Evolutionary conservation across 2,888 invertebrate species (phyloP).

Genomic region (Herminia tarsipennalis): DNA sequence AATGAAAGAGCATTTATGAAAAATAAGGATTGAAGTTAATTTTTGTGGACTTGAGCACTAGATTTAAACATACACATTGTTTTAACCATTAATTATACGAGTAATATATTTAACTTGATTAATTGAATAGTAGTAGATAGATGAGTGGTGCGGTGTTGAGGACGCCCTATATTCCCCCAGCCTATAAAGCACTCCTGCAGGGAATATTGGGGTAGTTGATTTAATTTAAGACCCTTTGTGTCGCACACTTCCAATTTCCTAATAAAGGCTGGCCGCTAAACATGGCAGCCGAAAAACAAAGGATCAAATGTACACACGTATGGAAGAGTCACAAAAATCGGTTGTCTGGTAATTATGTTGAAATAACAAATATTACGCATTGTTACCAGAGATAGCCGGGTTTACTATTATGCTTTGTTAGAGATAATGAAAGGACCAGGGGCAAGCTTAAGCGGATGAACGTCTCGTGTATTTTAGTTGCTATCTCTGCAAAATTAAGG

Average conservation of each 20-base stretch:
- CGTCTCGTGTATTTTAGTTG: no score
- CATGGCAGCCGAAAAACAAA: constrained; percentile 66
- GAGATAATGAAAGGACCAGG: constrained; percentile 41
- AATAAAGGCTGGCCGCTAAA: constrained; percentile 70
- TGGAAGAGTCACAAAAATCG: constrained; percentile 40
- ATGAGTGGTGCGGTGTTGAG: constrained; percentile 35
- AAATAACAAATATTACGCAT: constrained; percentile 59
- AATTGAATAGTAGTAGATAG: no score
- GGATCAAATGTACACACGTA: constrained; percentile 45
- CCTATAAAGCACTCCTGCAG: constrained; percentile 63
- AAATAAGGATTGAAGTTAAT: constrained; percentile 49
- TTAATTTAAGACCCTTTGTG: constrained; percentile 80
- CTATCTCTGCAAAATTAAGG: no score
- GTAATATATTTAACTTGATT: no score
- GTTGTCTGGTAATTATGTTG: constrained; percentile 63
- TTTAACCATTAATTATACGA: no score
- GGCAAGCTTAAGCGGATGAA: no score
- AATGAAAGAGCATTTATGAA: constrained; percentile 43
- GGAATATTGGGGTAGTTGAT: constrained; percentile 75
- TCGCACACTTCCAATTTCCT: constrained; percentile 73
- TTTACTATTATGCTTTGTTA: constrained; percentile 41
- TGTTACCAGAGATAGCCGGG: constrained; percentile 43
- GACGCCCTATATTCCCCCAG: constrained; percentile 49
- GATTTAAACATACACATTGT: constrained; percentile 5
- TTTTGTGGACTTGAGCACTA: constrained; percentile 31